phyloP scores from a whole-genome alignment of 2,797 vertebrate species.

The Pelobates cultripes region DNA sequence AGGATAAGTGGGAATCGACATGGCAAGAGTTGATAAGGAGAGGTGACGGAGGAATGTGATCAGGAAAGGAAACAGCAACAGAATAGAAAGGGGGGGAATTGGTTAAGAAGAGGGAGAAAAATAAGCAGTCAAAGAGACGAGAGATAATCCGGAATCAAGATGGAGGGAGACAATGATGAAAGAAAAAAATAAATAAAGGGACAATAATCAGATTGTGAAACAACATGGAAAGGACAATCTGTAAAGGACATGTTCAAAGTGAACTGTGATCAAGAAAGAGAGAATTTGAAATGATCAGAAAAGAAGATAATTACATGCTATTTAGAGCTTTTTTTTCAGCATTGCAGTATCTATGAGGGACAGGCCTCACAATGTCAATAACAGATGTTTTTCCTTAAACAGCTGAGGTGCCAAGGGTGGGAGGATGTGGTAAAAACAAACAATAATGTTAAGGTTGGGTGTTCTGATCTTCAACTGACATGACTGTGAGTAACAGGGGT shows the following conservation, averaged over 20 bases:
- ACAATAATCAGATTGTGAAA: no score
- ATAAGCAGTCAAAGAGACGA: background rate
- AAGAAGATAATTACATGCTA: no score
- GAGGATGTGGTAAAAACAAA: background rate
- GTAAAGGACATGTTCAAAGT: no score
- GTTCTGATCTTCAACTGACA: background rate
- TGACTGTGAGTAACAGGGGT: background rate
- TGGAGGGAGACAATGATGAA: no score
- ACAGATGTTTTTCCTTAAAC: background rate
- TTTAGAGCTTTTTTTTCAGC: no score
- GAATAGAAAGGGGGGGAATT: background rate
- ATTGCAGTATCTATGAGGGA: no score
- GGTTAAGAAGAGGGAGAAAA: background rate
- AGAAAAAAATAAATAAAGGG: no score
- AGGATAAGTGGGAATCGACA: background rate
- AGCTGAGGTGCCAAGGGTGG: background rate
- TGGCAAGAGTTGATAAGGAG: background rate
- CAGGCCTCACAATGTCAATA: background rate
- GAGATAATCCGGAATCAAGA: background rate
- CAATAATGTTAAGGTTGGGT: background rate
- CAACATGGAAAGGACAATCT: no score
- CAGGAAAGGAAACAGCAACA: background rate
- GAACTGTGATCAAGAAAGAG: no score
- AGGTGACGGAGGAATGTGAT: background rate
- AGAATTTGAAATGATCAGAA: no score